Percentiles rank a stretch among this genome's conserved stretches.
These are phyloP conservation scores for Theonella swinhoei DNA, from an alignment of 37 sponge, comb jelly and placozoan species.

Conservation along the genomic window DNA sequence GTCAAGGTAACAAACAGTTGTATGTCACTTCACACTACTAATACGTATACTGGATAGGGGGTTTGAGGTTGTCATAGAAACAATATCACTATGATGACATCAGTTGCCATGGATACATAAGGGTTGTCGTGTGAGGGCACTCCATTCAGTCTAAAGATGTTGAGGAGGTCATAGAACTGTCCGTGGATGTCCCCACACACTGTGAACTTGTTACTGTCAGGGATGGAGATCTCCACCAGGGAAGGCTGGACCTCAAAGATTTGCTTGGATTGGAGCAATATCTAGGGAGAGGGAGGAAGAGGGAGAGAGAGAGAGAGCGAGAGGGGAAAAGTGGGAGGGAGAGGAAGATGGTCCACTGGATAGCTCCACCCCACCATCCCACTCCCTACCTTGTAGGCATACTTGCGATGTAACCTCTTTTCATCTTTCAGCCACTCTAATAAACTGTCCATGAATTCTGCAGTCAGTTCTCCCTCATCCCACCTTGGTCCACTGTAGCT, in stretches of 20 bases:
- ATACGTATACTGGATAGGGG: background rate
- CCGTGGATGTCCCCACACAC: slow-evolving; percentile 99
- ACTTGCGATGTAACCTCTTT: slow-evolving; percentile 92
- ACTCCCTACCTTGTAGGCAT: slow-evolving; percentile 86
- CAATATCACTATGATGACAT: background rate
- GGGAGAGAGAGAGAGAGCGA: background rate
- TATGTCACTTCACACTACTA: background rate
- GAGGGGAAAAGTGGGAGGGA: background rate
- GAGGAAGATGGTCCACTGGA: background rate
- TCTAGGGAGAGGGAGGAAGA: slow-evolving; percentile 26
- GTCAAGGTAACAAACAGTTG: slow-evolving; percentile 4
- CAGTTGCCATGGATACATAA: slow-evolving; percentile 78
- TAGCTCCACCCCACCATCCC: background rate
- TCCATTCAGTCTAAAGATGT: slow-evolving; percentile 96
- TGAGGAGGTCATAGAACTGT: slow-evolving; percentile 96
- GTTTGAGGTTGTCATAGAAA: background rate
- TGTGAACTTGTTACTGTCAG: slow-evolving; percentile 84
- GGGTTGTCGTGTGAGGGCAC: slow-evolving; percentile 91
- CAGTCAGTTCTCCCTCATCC: slow-evolving; percentile 75
- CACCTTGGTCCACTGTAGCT: slow-evolving; percentile 87
- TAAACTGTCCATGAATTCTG: slow-evolving; percentile 90
- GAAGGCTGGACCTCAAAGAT: slow-evolving; percentile 60
- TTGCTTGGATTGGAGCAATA: slow-evolving; percentile 71
- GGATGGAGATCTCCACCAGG: slow-evolving; percentile 82
- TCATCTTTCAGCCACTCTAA: slow-evolving; percentile 76